Evolutionary conservation across 2,113 vertebrate species (phyloP), one percentile per base, ranked within the genome.

Genomic region (Channa argus): DNA sequence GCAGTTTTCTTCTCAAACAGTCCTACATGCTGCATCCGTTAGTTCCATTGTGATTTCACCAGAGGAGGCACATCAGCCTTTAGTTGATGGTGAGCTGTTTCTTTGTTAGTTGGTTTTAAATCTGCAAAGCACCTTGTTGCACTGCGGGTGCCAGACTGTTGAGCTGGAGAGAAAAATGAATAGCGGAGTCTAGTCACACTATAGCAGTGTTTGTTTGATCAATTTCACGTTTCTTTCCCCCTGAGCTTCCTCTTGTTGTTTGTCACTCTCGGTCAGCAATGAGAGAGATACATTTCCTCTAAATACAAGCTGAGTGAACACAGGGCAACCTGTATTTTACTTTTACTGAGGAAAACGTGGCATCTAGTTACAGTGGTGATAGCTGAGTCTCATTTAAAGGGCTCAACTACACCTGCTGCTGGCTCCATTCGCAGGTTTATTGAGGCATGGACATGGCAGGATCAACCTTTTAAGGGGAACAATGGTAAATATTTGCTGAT

Each of bases 181-280:
- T 39, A 56, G 74, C 55, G 37, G 61, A 7, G 3, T 82, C 54
- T 46, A 24, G 9, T 52, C 74, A 38, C 46, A 39, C 13, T 2
- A 79, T 71, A 85, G 80, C 59, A 53, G 11, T 59, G 77, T 85
- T 71, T 85, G 72, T 67, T 74, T 83, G 80, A 87, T 87, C 71
- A 77, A 65, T 84, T 69, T 77, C 49, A 67, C 62, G 53, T 65
- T 71, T 51, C 63, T 75, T 36, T 53, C 63, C 65, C 66, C 38
- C 44, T 50, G 61, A 39, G 71, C 51, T 43, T 45, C 46, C 44
- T 51, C 1, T 24, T 76, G 4, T 62, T 84, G 64, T 79, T 80
- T 79, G 65, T 78, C 44, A 51, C 65, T 52, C 39, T 82, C 49
- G 74, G 54, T 75, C 53, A 58, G 56, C 63, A 65, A 24, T 10